phyloP scores from a whole-genome alignment of 2,888 invertebrate genomes.

The Troilus luridus region DNA sequence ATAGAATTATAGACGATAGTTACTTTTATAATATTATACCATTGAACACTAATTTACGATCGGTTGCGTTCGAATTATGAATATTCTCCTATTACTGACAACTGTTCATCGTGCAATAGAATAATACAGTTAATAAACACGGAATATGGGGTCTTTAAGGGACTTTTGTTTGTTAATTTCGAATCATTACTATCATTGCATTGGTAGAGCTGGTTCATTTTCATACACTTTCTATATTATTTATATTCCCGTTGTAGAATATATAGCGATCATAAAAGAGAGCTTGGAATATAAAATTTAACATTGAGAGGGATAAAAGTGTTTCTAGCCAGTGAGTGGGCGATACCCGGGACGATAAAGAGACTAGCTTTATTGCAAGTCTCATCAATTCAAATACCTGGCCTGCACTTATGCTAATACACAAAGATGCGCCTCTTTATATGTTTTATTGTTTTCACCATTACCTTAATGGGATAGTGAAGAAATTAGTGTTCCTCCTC shows the following conservation, averaged over 20 bases:
- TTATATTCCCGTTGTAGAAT: not conserved
- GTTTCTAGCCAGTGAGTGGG: not conserved
- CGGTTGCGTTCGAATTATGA: not conserved
- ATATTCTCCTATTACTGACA: not conserved
- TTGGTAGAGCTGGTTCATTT: not conserved
- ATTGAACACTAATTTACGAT: not conserved
- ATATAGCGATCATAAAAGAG: not conserved
- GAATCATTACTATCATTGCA: not conserved
- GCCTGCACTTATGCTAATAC: not conserved
- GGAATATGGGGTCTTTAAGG: not conserved
- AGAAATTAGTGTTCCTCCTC: not conserved
- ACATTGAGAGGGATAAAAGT: slow-evolving; percentile 10
- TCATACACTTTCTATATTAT: not conserved
- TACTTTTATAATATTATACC: not conserved
- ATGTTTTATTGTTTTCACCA: not conserved
- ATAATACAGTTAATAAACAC: not conserved
- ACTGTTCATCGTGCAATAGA: not conserved
- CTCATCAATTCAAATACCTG: not conserved
- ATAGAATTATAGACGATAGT: not conserved
- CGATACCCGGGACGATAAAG: not conserved
- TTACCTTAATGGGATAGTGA: not conserved
- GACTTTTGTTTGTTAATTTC: slow-evolving; percentile 5
- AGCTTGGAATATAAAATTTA: slow-evolving; percentile 18
- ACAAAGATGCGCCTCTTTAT: not conserved
- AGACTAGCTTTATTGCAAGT: not conserved